Conservation (phyloP, 2,888 invertebrate species). For the Craniophora ligustri region DNA sequence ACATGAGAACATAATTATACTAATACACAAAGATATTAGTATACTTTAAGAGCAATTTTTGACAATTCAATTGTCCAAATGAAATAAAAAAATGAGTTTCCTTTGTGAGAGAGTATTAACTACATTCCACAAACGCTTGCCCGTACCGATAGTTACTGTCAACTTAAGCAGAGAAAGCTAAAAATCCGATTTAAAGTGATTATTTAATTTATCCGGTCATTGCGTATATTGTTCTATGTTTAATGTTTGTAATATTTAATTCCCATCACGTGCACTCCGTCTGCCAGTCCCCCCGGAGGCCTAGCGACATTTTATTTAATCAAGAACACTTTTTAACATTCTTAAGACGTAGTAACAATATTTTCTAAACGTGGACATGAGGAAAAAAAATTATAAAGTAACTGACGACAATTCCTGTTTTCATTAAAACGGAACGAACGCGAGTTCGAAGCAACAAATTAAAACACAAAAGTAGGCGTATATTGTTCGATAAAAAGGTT, state of each 20-base stretch:
- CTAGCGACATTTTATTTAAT: conserved; percentile 86
- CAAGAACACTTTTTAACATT: conserved; percentile 86
- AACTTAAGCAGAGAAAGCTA: conserved; percentile 40
- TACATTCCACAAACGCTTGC: conserved; percentile 9
- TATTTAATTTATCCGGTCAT: conserved; percentile 62
- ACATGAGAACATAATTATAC: no score
- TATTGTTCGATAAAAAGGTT: conserved; percentile 2
- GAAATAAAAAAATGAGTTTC: background rate
- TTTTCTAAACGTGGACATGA: conserved; percentile 64
- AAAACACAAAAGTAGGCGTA: conserved; percentile 16
- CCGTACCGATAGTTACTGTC: conserved; percentile 2
- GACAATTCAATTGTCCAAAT: no score
- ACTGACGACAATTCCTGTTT: conserved; percentile 62
- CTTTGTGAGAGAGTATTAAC: conserved; percentile 1
- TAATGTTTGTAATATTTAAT: conserved; percentile 68
- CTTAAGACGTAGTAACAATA: conserved; percentile 73
- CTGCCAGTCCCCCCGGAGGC: conserved; percentile 63
- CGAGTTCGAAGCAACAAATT: conserved; percentile 28
- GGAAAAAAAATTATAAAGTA: conserved; percentile 62
- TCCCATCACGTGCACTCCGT: conserved; percentile 74
- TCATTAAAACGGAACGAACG: conserved; percentile 46
- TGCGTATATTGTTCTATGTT: conserved; percentile 66
- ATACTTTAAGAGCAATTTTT: no score
- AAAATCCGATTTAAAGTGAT: conserved; percentile 49
- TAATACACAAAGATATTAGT: no score